phyloP scores from a whole-genome alignment of 1,140 invertebrate species.

The Aphis craccivora region DNA sequence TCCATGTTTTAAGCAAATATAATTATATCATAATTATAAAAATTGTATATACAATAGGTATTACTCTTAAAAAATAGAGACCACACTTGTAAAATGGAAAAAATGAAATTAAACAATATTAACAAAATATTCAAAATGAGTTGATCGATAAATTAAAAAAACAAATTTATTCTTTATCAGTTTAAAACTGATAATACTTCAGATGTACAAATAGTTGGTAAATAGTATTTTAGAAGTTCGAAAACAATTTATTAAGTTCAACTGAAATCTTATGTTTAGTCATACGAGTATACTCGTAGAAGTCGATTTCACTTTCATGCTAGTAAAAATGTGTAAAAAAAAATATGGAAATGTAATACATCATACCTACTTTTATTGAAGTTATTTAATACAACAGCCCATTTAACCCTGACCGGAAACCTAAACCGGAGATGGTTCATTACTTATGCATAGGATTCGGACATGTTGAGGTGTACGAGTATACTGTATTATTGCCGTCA shows the following conservation, averaged over 20 bases:
- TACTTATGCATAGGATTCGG: conserved; percentile 40
- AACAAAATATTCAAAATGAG: neutral
- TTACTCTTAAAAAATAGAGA: neutral
- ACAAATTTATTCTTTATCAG: neutral
- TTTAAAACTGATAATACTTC: neutral
- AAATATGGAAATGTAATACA: neutral
- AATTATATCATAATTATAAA: neutral
- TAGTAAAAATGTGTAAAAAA: neutral
- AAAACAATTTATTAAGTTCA: neutral
- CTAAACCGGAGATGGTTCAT: conserved; percentile 5
- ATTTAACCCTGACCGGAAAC: conserved; percentile 36
- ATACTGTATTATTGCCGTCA: conserved; percentile 37
- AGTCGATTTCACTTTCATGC: neutral
- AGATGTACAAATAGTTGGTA: neutral
- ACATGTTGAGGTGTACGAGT: neutral
- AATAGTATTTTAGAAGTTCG: neutral
- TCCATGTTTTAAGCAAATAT: neutral
- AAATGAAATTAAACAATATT: neutral
- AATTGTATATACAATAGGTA: neutral
- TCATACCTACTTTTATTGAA: neutral
- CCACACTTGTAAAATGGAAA: neutral
- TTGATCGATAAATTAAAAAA: neutral
- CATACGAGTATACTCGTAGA: neutral
- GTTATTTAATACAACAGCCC: conserved; percentile 18
- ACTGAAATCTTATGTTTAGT: neutral